Evolutionary conservation across 2,113 vertebrate species (phyloP).

Genomic region (Alouatta palliata): DNA sequence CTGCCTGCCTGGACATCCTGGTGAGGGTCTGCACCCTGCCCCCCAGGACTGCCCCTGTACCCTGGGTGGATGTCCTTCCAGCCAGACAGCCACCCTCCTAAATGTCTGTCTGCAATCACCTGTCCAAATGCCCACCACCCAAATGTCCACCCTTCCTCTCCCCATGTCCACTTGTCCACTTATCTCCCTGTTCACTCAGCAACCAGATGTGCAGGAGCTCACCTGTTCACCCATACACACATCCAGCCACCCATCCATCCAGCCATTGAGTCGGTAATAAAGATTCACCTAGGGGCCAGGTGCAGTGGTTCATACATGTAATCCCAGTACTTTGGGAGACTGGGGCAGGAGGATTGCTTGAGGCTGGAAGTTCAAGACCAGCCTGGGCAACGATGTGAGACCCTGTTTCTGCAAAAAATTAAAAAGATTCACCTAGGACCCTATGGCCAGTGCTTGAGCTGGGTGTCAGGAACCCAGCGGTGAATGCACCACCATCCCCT

Average conservation of each 20-base stretch:
- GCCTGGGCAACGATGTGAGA: too few relatives aligned
- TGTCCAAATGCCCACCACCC: background rate
- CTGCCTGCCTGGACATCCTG: conserved; percentile 98
- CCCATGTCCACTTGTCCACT: background rate
- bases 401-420: too few relatives aligned
- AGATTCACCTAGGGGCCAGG: background rate
- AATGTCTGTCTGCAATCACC: background rate
- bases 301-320: too few relatives aligned
- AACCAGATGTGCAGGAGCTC: background rate
- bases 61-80: background rate
- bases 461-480: background rate
- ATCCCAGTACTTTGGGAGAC: too few relatives aligned
- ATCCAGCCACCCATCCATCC: background rate
- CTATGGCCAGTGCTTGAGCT: background rate
- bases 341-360: too few relatives aligned
- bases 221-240: rapidly evolving
- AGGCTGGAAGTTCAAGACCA: too few relatives aligned
- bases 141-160: rapidly evolving
- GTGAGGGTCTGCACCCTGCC: conserved; percentile 82
- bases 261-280: background rate
- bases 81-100: background rate
- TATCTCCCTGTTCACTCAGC: background rate
- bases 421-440: background rate
- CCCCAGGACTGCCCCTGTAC: background rate
- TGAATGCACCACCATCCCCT: too few relatives aligned